phyloP scores from a whole-genome alignment of 1,140 invertebrate genomes.

The Temnothorax nylanderi region DNA sequence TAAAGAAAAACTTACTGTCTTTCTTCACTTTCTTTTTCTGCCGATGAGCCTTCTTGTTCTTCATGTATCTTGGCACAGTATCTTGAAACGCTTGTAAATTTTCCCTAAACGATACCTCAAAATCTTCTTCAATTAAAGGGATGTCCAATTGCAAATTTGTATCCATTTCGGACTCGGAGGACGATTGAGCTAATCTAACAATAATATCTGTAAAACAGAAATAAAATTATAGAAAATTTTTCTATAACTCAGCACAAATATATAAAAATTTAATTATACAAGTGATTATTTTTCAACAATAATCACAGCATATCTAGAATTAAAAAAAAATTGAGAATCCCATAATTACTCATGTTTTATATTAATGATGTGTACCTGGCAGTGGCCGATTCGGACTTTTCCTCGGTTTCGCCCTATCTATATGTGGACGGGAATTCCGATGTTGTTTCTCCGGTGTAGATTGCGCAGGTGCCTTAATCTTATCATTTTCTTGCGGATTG shows the following conservation, averaged over 20 bases:
- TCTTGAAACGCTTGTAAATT: conserved; percentile 85
- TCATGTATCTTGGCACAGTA: conserved; percentile 82
- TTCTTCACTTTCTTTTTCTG: conserved; percentile 85
- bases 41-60: conserved; percentile 79
- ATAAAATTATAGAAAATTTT: background rate
- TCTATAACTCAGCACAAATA: background rate
- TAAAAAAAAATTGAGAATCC: background rate
- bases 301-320: background rate
- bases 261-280: background rate
- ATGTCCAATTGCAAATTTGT: conserved; percentile 57
- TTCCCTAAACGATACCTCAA: conserved; percentile 84
- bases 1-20: conserved; percentile 70
- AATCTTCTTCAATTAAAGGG: conserved; percentile 74
- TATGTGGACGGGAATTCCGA: conserved; percentile 71
- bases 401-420: conserved; percentile 86
- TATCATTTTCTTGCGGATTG: conserved; percentile 68
- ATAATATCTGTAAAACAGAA: conserved; percentile 75
- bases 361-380: conserved; percentile 77
- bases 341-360: background rate
- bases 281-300: conserved; percentile 23
- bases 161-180: conserved; percentile 81
- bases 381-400: conserved; percentile 85
- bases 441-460: conserved; percentile 72
- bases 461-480: conserved; percentile 65
- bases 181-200: conserved; percentile 76